Percentiles rank a stretch among this genome's conserved stretches.
phyloP scores from a whole-genome alignment of 1,140 invertebrate genomes.

The honey bee (Apis mellifera) region Amel_HAv3.1 CM009931.2:19957001-19957500 shows the following conservation, averaged over 20 bases:
- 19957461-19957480: neutral
- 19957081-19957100: slow-evolving; percentile 6
- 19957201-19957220: neutral
- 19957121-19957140: slow-evolving; percentile 61
- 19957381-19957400: slow-evolving; percentile 1
- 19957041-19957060: neutral
- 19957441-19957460: neutral
- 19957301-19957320: slow-evolving; percentile 33
- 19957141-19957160: slow-evolving; percentile 37
- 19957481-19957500: slow-evolving; percentile 10
- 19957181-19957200: slow-evolving; percentile 10
- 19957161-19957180: neutral
- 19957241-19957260: slow-evolving; percentile 2
- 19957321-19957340: slow-evolving; percentile 36
- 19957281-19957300: neutral
- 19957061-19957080: neutral
- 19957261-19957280: too few species aligned
- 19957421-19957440: neutral
- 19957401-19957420: neutral
- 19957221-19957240: neutral
- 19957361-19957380: slow-evolving; percentile 26
- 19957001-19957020: neutral
- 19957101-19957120: slow-evolving; percentile 19
- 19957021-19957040: neutral
- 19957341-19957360: slow-evolving; percentile 46